These are phyloP conservation scores for Liparis tanakae DNA, from an alignment of 2,797 vertebrate species.

Conservation along the genomic window DNA sequence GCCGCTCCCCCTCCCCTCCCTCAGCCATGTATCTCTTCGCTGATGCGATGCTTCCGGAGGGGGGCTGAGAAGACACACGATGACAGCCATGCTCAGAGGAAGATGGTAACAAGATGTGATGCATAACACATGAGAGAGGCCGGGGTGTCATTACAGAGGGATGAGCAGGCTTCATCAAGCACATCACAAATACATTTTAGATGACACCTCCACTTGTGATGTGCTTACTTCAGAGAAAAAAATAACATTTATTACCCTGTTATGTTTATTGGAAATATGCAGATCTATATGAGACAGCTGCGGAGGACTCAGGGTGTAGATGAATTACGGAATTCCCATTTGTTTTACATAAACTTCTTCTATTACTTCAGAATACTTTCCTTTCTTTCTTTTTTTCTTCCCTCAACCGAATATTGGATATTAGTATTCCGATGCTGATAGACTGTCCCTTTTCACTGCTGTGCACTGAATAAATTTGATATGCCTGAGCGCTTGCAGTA, in stretches of 20 bases:
- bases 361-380: slow-evolving; percentile 59
- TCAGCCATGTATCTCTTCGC: slow-evolving; percentile 58
- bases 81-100: slow-evolving; percentile 75
- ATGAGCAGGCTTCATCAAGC: slow-evolving; percentile 80
- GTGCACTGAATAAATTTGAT: slow-evolving; percentile 66
- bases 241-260: slow-evolving; percentile 75
- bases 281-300: slow-evolving; percentile 59
- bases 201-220: slow-evolving; percentile 76
- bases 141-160: slow-evolving; percentile 78
- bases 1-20: slow-evolving; percentile 14
- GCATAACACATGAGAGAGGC: slow-evolving; percentile 82
- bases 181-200: slow-evolving; percentile 78
- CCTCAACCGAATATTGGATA: slow-evolving; percentile 50
- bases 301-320: slow-evolving; percentile 42
- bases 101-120: slow-evolving; percentile 81
- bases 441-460: slow-evolving; percentile 59
- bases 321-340: slow-evolving; percentile 62
- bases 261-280: slow-evolving; percentile 73
- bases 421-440: slow-evolving; percentile 70
- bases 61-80: slow-evolving; percentile 63
- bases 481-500: slow-evolving; percentile 57
- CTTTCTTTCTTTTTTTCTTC: slow-evolving; percentile 20
- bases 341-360: slow-evolving; percentile 65
- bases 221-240: slow-evolving; percentile 67
- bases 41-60: slow-evolving; percentile 60